Evolutionary conservation across 1,140 invertebrate species (phyloP).

Genomic region (Brachionus rotundiformis): DNA sequence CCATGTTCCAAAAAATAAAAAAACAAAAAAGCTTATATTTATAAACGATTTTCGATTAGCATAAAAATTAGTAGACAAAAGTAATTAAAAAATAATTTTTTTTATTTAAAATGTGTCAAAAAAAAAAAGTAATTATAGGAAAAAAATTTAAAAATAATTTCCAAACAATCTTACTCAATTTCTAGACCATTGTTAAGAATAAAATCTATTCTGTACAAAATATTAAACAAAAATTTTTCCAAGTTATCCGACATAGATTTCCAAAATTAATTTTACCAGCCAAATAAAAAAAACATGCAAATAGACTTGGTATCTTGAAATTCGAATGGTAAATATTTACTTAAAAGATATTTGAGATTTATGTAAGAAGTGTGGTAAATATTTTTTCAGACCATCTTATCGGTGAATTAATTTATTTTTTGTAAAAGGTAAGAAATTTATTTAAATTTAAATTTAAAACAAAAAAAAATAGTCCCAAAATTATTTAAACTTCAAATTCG

Average conservation of each 20-base stretch:
- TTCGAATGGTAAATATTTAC: not conserved
- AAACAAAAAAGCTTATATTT: too few species aligned
- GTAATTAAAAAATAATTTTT: not conserved
- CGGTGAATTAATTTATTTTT: not conserved
- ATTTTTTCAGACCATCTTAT: not conserved
- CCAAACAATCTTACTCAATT: not conserved
- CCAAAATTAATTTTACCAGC: not conserved
- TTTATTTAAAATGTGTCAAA: constrained; percentile 2
- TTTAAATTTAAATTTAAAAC: not conserved
- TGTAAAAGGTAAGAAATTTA: not conserved
- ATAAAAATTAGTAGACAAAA: not conserved
- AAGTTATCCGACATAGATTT: not conserved
- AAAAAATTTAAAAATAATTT: not conserved
- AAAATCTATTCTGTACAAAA: too few species aligned
- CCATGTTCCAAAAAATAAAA: not conserved
- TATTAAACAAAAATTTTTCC: too few species aligned
- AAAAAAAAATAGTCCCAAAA: not conserved
- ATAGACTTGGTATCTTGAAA: not conserved
- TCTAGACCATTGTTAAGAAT: not conserved
- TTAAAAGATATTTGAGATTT: not conserved
- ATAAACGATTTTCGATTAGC: not conserved
- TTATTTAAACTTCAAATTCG: not conserved
- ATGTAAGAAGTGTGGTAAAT: not conserved
- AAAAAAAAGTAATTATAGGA: not conserved
- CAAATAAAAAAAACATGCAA: not conserved